Evolutionary conservation across 2,888 invertebrate genomes (phyloP), one percentile per base, ranked within the genome.

Genomic region (Philhelius pedissequus): DNA sequence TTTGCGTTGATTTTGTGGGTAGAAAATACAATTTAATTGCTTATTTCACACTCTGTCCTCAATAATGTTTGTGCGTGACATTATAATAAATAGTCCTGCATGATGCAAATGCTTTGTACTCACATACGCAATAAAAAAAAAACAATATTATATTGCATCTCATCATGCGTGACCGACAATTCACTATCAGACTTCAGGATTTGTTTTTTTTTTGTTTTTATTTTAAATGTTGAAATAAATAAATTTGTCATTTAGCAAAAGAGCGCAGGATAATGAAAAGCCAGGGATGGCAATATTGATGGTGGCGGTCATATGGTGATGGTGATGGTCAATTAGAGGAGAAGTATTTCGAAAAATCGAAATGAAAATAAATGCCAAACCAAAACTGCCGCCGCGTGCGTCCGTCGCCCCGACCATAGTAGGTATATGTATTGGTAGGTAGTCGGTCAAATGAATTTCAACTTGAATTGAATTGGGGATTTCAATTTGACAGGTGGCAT

Each of bases 381-480:
- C 60, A n/a, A 22, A n/a, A 18, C 20, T n/a, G n/a, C n/a, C n/a
- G n/a, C n/a, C n/a, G n/a, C 9, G 38, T 0, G 0, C 45, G 52
- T n/a, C n/a, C n/a, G 35, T 77, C 71, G 83, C 86, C 81, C 83
- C 86, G 78, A 56, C n/a, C n/a, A n/a, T n/a, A n/a, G n/a, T n/a
- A n/a, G n/a, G n/a, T n/a, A n/a, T n/a, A n/a, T n/a, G n/a, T n/a
- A n/a, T n/a, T n/a, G n/a, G n/a, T n/a, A n/a, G n/a, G 20, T 32
- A 73, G 87, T 86, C 86, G 75, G 81, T 84, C 84, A 86, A 86
- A 80, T 75, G 86, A 76, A 75, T 86, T 86, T 84, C 83, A 88
- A 88, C 87, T 88, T 86, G 88, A 87, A 88, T 87, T 86, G 88
- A 88, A 88, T 87, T 87, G 88, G 88, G 88, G 88, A 87, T 88